Evolutionary conservation across 2,113 vertebrate genomes (phyloP).

Genomic region (Gobio gobio): DNA sequence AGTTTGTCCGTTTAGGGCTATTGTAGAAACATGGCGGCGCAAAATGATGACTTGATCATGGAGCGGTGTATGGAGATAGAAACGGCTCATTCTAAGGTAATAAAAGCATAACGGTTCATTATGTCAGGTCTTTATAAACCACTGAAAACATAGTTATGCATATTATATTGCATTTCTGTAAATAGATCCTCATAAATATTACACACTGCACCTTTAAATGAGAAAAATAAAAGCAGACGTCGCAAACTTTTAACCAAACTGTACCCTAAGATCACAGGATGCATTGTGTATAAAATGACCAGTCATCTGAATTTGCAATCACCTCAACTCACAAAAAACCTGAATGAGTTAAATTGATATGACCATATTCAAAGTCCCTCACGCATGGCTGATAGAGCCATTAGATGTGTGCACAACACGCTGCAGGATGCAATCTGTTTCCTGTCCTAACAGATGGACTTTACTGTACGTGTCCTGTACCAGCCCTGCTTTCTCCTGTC

Average conservation of each 20-base stretch:
- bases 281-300: background rate
- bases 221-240: background rate
- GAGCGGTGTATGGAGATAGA: too few species aligned
- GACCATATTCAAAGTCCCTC: constrained; percentile 12
- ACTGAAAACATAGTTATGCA: too few species aligned
- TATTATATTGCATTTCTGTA: too few species aligned
- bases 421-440: constrained; percentile 72
- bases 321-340: background rate
- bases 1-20: too few species aligned
- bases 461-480: constrained; percentile 57
- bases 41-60: too few species aligned
- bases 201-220: background rate
- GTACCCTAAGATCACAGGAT: too few species aligned
- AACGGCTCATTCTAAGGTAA: too few species aligned
- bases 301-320: background rate
- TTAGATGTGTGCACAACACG: constrained; percentile 60
- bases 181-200: too few species aligned
- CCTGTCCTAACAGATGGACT: constrained; percentile 77
- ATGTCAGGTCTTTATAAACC: too few species aligned
- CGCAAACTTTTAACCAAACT: background rate
- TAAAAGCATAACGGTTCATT: too few species aligned
- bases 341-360: background rate
- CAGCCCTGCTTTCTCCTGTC: constrained; percentile 55
- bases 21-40: too few species aligned
- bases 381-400: constrained; percentile 58